These are phyloP conservation scores for Sphaerolaimus hirsutus DNA, from an alignment of 2,888 invertebrate genomes.

Conservation along the genomic window DNA sequence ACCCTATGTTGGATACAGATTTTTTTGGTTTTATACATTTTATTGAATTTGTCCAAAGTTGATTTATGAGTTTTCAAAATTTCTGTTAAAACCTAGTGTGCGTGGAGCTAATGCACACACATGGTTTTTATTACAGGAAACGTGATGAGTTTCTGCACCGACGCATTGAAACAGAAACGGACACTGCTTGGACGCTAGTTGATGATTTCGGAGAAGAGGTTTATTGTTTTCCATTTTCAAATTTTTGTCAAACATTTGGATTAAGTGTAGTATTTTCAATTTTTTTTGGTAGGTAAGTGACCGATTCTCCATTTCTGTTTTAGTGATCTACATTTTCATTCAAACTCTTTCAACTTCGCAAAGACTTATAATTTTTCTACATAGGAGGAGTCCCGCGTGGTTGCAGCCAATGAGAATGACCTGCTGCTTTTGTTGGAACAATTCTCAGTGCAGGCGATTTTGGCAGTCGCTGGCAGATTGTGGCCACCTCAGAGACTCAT, in stretches of 20 bases:
- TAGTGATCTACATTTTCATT: no score
- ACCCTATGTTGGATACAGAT: no score
- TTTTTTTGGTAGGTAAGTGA: neutral
- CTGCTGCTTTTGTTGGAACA: conserved; percentile 16
- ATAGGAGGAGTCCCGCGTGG: no score
- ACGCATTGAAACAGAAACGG: conserved; percentile 7
- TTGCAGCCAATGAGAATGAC: conserved; percentile 16
- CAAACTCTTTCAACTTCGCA: neutral
- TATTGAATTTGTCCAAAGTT: no score
- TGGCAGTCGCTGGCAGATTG: conserved; percentile 11
- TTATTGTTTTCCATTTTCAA: neutral
- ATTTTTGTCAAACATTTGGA: neutral
- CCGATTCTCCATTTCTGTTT: no score
- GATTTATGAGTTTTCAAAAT: no score
- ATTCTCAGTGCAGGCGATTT: conserved; percentile 15
- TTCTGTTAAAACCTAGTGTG: no score
- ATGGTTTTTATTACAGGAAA: conserved; percentile 9
- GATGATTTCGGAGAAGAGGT: conserved; percentile 11
- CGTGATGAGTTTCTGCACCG: conserved; percentile 12
- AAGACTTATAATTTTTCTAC: neutral
- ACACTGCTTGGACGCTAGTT: conserved; percentile 12
- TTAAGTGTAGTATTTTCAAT: neutral
- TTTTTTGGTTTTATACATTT: no score
- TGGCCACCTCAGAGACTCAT: conserved; percentile 15
- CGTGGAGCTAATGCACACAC: no score